phyloP scores from a whole-genome alignment of 2,113 vertebrate genomes.

The Python bivittatus region DNA sequence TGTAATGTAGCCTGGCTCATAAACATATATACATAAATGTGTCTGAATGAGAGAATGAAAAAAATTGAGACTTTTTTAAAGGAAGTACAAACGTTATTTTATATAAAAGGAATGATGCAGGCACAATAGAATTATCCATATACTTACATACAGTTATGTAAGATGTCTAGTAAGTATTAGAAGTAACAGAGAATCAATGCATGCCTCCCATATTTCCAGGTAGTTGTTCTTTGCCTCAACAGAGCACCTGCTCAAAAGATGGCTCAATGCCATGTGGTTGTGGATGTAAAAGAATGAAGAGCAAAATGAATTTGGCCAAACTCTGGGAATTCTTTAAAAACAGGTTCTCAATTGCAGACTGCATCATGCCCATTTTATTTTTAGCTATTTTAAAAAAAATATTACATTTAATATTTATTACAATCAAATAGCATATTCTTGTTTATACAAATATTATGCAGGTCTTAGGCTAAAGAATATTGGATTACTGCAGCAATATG shows the following conservation, averaged over 20 bases:
- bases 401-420: neutral
- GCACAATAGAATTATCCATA: neutral
- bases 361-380: neutral
- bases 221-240: neutral
- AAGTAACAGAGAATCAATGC: neutral
- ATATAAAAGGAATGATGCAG: neutral
- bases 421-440: neutral
- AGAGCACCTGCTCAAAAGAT: neutral
- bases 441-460: neutral
- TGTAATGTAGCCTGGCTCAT: neutral
- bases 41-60: neutral
- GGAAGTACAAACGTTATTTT: neutral
- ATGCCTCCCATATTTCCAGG: neutral
- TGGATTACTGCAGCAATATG: neutral
- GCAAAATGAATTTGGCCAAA: neutral
- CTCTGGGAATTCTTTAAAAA: neutral
- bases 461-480: neutral
- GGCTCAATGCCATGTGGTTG: neutral
- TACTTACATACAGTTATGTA: neutral
- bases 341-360: neutral
- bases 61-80: neutral
- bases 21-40: neutral
- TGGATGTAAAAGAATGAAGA: neutral
- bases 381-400: neutral
- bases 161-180: neutral